Percentiles rank a stretch among this genome's conserved stretches.
Conservation (phyloP, 2,113 vertebrate species). For the Prunella fulvescens region DNA sequence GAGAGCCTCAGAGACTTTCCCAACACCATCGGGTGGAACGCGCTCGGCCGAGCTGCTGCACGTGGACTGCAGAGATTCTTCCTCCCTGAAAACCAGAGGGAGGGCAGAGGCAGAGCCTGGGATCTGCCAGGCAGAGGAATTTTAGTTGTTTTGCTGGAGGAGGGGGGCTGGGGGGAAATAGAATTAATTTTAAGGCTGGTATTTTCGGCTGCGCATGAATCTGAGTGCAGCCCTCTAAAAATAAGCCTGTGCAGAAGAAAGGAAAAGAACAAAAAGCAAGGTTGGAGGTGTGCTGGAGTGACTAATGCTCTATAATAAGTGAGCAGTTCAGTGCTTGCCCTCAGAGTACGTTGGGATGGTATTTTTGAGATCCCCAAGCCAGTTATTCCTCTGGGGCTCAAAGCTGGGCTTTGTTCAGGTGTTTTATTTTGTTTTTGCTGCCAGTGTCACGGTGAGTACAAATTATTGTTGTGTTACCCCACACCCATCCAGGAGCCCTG, state of each 20-base stretch:
- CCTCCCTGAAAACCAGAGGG: not conserved
- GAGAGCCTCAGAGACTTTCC: not conserved
- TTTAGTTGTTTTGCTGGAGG: conserved; percentile 49
- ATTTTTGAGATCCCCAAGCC: not conserved
- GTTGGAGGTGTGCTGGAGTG: conserved; percentile 62
- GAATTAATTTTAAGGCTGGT: conserved; percentile 31
- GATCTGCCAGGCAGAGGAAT: not conserved
- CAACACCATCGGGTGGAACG: not conserved
- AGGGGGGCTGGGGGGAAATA: not conserved
- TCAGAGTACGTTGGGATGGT: not conserved
- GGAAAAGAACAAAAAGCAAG: conserved; percentile 50
- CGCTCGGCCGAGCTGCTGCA: not conserved
- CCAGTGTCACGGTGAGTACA: not conserved
- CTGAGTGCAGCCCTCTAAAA: conserved; percentile 24
- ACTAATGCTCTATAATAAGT: conserved; percentile 42
- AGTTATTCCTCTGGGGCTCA: not conserved
- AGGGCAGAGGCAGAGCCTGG: not conserved
- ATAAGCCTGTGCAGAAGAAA: conserved; percentile 8
- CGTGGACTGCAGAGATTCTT: not conserved
- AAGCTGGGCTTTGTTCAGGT: not conserved
- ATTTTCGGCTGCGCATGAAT: conserved; percentile 28
- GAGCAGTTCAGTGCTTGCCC: not conserved
- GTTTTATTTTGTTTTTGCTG: not conserved
- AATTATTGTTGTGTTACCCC: no score
- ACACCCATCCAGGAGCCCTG: not conserved